These are phyloP conservation scores for Hydractinia symbiolongicarpus DNA, from an alignment of 30 jellyfish, hydroid and myxozoan genomes.

Conservation along the genomic window DNA sequence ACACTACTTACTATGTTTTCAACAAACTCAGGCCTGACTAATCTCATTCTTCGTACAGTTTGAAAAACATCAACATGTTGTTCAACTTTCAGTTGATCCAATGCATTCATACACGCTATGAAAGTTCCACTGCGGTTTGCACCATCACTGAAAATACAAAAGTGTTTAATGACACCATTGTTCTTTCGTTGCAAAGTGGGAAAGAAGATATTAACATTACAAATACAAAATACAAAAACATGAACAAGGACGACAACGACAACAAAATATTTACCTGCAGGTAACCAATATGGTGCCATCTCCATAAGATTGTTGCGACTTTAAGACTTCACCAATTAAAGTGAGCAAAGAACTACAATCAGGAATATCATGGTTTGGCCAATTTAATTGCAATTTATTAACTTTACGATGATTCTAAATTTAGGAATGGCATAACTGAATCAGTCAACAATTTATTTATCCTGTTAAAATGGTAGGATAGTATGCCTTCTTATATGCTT, in stretches of 20 bases:
- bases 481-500: too few species aligned
- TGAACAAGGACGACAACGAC: not conserved
- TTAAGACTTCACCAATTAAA: not conserved
- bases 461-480: too few species aligned
- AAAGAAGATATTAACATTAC: not conserved
- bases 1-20: not conserved
- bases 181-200: not conserved
- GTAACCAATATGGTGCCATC: not conserved
- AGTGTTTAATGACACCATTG: too few species aligned
- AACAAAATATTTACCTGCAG: not conserved
- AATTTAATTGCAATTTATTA: not conserved
- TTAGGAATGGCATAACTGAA: not conserved
- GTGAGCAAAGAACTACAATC: not conserved
- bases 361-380: constrained; percentile 14
- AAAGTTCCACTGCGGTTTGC: constrained; percentile 71
- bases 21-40: constrained; percentile 42
- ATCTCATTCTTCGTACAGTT: constrained; percentile 52
- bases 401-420: not conserved
- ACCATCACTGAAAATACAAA: constrained; percentile 44
- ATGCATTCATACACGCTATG: constrained; percentile 47
- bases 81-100: constrained; percentile 53
- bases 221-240: too few species aligned
- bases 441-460: too few species aligned
- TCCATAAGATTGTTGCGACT: constrained; percentile 12
- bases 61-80: constrained; percentile 69